A percentile compares a stretch with the other conserved stretches of the same genome.
These are phyloP conservation scores for Sciurus carolinensis DNA, from an alignment of 2,797 vertebrate species.

Conservation along the genomic window DNA sequence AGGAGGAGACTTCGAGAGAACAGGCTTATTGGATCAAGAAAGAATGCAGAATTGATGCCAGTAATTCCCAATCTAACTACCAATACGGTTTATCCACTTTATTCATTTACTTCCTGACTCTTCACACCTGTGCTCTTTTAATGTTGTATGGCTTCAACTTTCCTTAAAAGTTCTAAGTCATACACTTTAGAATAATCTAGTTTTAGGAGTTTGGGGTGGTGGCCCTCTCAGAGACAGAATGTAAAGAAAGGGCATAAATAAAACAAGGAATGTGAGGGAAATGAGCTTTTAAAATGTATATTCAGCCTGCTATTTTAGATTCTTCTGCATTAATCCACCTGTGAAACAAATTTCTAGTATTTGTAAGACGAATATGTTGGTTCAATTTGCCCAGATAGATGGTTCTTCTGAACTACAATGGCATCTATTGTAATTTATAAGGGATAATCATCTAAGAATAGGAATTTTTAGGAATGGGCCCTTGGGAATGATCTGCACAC, in stretches of 20 bases:
- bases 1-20: conserved; percentile 37
- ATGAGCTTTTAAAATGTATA: background rate
- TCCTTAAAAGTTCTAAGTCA: background rate
- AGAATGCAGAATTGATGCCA: background rate
- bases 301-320: conserved; percentile 39
- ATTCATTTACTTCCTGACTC: background rate
- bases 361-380: conserved; percentile 40
- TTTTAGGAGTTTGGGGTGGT: conserved; percentile 33
- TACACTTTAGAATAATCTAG: background rate
- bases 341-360: conserved; percentile 12
- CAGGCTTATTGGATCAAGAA: background rate
- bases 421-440: conserved; percentile 11
- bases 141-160: conserved; percentile 10
- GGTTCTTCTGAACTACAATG: conserved; percentile 40
- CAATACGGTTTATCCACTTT: background rate
- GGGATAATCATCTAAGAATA: background rate
- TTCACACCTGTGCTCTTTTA: background rate
- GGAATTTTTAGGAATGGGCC: background rate
- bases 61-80: background rate
- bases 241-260: background rate
- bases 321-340: background rate
- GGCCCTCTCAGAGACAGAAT: background rate
- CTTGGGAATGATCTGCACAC: background rate
- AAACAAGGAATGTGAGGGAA: conserved; percentile 48
- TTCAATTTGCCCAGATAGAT: background rate